Percentiles rank a stretch among this genome's conserved stretches.
phyloP scores from a whole-genome alignment of 2,797 vertebrate species.

The Pipistrellus kuhlii region DNA sequence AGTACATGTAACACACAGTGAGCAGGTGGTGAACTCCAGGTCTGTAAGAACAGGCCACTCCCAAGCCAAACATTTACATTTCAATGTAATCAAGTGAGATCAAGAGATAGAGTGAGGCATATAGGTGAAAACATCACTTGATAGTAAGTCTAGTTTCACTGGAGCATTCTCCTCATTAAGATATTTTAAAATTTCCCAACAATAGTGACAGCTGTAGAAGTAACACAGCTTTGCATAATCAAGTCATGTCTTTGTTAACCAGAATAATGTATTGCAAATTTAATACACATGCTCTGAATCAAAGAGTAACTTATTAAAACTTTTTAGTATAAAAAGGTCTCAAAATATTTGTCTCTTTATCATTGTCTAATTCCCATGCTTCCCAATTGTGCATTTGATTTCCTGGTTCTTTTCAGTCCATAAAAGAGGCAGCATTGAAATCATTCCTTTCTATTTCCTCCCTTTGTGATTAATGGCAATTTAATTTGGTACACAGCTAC shows the following conservation, averaged over 20 bases:
- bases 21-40: background rate
- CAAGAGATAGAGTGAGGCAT: background rate
- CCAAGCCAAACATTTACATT: background rate
- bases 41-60: background rate
- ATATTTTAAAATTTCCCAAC: background rate
- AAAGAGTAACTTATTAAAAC: constrained; percentile 47
- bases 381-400: background rate
- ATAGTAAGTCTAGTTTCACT: background rate
- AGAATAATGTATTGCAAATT: constrained; percentile 32
- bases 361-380: constrained; percentile 51
- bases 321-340: constrained; percentile 49
- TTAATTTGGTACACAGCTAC: constrained; percentile 55
- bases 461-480: constrained; percentile 67
- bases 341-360: background rate
- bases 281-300: background rate
- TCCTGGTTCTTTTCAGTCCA: constrained; percentile 38
- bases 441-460: constrained; percentile 60
- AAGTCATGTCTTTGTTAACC: constrained; percentile 32
- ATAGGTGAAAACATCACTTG: background rate
- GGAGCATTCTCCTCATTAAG: background rate
- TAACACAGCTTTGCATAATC: constrained; percentile 8
- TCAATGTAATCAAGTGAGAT: background rate
- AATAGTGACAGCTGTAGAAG: background rate
- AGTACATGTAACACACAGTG: background rate
- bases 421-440: constrained; percentile 2